Conservation (phyloP, 2,888 invertebrate species). For the Apamea monoglypha region DNA sequence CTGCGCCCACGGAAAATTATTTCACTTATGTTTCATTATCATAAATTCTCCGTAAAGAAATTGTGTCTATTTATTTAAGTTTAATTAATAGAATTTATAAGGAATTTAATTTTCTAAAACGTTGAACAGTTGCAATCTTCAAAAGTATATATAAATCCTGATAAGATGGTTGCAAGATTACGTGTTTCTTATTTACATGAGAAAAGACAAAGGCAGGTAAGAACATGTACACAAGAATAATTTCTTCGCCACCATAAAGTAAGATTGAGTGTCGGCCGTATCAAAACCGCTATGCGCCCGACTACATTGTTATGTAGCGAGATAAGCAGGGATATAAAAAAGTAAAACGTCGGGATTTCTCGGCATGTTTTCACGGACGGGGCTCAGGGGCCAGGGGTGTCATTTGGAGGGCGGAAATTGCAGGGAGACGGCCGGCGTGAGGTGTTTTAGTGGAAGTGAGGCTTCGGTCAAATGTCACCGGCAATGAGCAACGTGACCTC, state of each 20-base stretch:
- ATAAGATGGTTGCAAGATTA: constrained; percentile 7
- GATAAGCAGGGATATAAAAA: constrained; percentile 81
- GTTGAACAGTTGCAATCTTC: background rate
- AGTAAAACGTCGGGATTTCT: constrained; percentile 80
- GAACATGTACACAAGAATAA: constrained; percentile 46
- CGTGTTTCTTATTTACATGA: constrained; percentile 15
- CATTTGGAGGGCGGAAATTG: constrained; percentile 83
- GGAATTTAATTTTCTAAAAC: background rate
- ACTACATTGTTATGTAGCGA: constrained; percentile 74
- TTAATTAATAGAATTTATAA: background rate
- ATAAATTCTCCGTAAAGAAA: constrained; percentile 11
- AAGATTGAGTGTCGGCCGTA: constrained; percentile 57
- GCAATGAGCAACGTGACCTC: constrained; percentile 80
- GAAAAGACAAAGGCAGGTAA: constrained; percentile 20
- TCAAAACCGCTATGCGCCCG: constrained; percentile 72
- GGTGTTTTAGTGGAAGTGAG: constrained; percentile 78
- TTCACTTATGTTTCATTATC: constrained; percentile 31
- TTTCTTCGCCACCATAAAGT: constrained; percentile 44
- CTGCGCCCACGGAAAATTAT: constrained; percentile 6
- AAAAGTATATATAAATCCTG: background rate
- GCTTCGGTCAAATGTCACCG: constrained; percentile 81
- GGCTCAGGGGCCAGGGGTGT: constrained; percentile 77
- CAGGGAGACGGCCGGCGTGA: constrained; percentile 75
- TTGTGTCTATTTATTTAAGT: background rate
- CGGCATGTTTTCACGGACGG: constrained; percentile 74